Evolutionary conservation across 2,888 invertebrate genomes (phyloP), one percentile per base, ranked within the genome.

Genomic region (Drosophila koepferae): DNA sequence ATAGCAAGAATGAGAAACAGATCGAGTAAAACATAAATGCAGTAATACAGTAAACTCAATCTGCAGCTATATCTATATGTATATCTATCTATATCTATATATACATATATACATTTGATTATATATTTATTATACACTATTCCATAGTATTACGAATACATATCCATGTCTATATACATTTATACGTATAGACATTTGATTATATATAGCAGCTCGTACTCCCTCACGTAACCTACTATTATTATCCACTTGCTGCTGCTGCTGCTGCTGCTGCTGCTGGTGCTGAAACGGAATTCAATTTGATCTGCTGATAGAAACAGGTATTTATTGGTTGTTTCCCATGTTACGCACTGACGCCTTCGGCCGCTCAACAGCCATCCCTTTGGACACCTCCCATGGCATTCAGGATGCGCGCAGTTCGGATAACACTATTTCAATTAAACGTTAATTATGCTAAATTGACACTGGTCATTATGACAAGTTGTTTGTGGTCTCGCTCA

Each of bases 401-500:
- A 20, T 8, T 43, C n/a, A 18, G 54, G 54, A 54, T 23, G 36
- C 54, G 38, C 54, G 23, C 54, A 28, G 54, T 20, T 54, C 61
- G 63, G 68, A 60, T 62, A 82, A 71, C 70, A 71, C 70, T 59
- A 79, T 87, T 82, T 80, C 77, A 85, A 85, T 85, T 87, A 80
- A 79, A 85, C 82, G 81, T 80, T 81, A 87, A 85, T 87, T 87
- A 85, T 85, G 83, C 69, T 75, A 85, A 85, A 81, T 85, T 87
- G 88, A 87, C 86, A 87, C 74, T 87, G 74, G 69, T 77, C 81
- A 85, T 85, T 85, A 85, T 85, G 85, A 81, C 83, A 81, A 84
- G 84, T 77, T 75, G 74, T 34, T 66, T 68, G 74, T 62, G 64
- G 68, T 46, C 44, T 20, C 55, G 60, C 59, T 58, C 40, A 23